Percentiles rank a stretch among this genome's conserved stretches.
These are phyloP conservation scores for Eulemur mongoz DNA, from an alignment of 2,797 vertebrate species.

Conservation along the genomic window DNA sequence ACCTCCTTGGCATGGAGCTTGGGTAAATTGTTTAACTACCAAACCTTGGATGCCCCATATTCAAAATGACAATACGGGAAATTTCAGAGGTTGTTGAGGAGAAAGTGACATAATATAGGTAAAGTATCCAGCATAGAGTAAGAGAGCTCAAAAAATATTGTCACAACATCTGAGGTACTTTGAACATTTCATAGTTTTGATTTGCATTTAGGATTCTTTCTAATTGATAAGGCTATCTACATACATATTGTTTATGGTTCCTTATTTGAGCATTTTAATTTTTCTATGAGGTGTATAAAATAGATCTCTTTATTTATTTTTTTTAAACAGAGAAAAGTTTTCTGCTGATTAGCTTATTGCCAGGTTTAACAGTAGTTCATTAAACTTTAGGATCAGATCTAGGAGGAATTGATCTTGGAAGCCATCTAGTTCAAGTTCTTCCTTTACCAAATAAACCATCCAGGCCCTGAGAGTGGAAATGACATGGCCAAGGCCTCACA, in stretches of 20 bases:
- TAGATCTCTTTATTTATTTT: not conserved
- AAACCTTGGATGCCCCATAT: not conserved
- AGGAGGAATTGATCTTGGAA: not conserved
- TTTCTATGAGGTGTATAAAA: not conserved
- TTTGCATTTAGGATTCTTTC: not conserved
- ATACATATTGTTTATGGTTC: not conserved
- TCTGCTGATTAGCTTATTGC: not conserved
- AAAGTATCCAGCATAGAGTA: not conserved
- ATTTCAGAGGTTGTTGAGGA: not conserved
- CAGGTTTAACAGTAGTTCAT: not conserved
- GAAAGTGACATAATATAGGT: not conserved
- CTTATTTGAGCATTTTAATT: not conserved
- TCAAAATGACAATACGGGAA: not conserved
- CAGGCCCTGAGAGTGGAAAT: not conserved
- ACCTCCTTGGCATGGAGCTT: not conserved
- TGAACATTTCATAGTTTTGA: not conserved
- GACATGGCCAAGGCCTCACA: not conserved
- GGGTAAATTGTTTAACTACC: not conserved
- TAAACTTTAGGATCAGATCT: not conserved
- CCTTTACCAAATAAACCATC: not conserved
- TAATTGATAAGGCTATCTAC: not conserved
- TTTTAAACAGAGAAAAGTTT: not conserved
- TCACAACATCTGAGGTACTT: not conserved
- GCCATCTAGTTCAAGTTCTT: not conserved
- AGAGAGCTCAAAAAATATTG: not conserved